Evolutionary conservation across 2,113 vertebrate genomes (phyloP).

Genomic region (Callochromis pleurospilus): DNA sequence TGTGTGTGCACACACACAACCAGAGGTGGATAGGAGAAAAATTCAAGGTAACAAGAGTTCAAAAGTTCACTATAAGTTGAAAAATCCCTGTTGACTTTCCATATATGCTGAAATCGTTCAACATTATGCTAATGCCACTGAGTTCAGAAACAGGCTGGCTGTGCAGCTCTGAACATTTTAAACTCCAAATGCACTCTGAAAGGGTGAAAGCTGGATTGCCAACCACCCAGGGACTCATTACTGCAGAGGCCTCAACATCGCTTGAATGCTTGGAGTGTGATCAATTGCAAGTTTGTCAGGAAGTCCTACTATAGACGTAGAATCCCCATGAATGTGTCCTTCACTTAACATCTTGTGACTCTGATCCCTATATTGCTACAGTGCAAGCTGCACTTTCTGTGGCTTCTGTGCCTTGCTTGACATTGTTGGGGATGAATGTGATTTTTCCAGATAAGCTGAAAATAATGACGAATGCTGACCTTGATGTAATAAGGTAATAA

Average conservation of each 20-base stretch:
- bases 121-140: conserved; percentile 5
- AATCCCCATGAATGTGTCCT: background rate
- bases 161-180: background rate
- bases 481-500: background rate
- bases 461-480: background rate
- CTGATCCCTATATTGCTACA: background rate
- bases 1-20: background rate
- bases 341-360: background rate
- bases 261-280: background rate
- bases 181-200: background rate
- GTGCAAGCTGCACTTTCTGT: background rate
- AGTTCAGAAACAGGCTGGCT: conserved; percentile 11
- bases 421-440: background rate
- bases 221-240: background rate
- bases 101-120: background rate
- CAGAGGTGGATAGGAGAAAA: background rate
- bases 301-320: background rate
- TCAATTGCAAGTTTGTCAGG: background rate
- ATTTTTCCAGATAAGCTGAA: background rate
- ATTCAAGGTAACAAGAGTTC: conserved; percentile 17
- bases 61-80: conserved; percentile 16
- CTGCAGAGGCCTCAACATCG: background rate
- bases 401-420: background rate
- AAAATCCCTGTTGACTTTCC: conserved; percentile 22
- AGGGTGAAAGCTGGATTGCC: background rate